These are phyloP conservation scores for Lissocephala sabroskyi DNA, from an alignment of 2,888 invertebrate genomes.

Conservation along the genomic window DNA sequence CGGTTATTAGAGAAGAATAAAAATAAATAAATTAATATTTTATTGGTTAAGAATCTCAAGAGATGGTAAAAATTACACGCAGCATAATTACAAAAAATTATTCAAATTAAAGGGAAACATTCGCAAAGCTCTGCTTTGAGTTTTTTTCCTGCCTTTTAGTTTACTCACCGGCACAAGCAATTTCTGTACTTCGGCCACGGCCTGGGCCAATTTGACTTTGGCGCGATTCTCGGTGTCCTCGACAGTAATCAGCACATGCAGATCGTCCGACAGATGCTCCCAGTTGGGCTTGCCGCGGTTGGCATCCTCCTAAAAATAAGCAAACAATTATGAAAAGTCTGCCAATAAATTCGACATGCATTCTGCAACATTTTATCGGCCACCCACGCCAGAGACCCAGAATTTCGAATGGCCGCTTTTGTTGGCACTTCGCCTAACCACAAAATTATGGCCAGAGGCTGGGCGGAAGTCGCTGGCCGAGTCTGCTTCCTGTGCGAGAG, in stretches of 20 bases:
- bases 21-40: conserved; percentile 43
- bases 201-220: conserved; percentile 93
- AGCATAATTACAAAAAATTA: not conserved
- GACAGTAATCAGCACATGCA: conserved; percentile 98
- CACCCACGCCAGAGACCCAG: too few species aligned
- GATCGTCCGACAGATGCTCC: conserved; percentile 99
- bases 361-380: conserved; percentile 12
- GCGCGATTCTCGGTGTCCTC: conserved; percentile 99
- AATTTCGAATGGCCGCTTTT: too few species aligned
- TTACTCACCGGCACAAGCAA: conserved; percentile 94
- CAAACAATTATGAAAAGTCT: not conserved
- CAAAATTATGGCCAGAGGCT: too few species aligned
- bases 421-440: too few species aligned
- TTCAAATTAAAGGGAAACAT: conserved; percentile 4
- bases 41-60: conserved; percentile 46
- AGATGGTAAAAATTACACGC: conserved; percentile 10
- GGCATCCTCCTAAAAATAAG: conserved; percentile 90
- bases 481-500: too few species aligned
- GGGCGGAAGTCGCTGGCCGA: too few species aligned
- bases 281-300: conserved; percentile 99
- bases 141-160: too few species aligned
- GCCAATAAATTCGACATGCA: not conserved
- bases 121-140: too few species aligned
- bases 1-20: conserved; percentile 51
- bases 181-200: conserved; percentile 98